Base-by-base conservation (phyloP, 1,140 invertebrate species). In the Lordiphosa mommai region DNA sequence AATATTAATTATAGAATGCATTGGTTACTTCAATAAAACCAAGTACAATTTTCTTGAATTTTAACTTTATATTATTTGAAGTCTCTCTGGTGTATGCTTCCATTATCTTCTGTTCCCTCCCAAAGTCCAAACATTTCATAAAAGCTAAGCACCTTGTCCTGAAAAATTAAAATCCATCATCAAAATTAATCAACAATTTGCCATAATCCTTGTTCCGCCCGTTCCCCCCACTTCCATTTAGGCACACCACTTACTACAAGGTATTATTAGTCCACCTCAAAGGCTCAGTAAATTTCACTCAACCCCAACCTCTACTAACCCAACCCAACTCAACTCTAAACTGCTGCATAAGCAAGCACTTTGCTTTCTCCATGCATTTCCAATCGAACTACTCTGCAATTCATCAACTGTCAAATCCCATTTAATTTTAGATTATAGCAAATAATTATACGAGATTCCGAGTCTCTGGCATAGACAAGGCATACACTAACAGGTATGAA, bases 341-440 rank as follows among this genome's bases (percentile, higher is more conserved):
- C 66, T 30, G 20, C 17, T 57, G 50, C 53, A 38, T 48, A 34
- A 38, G 32, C 10, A 47, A 52, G 44, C 61, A 44, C 52, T 56
- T 47, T n/a, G 46, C 20, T 14, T 38, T 59, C 53, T 40, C 64
- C 44, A 30, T 69, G 73, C 64, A 80, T 80, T 69, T 61, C 55
- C 59, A 69, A 79, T 72, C 64, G 73, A 79, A 73, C 69, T 79
- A 43, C 73, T 79, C 44, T 51, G 69, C 74, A 79, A 80, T 80
- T 80, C 74, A 80, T 80, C 74, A 80, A 80, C 70, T 79, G 73
- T 80, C 74, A 80, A 80, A 80, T 80, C 70, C 74, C 74, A 80
- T 80, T 80, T 70, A 80, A 71, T 59, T 82, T 74, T 61, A 70
- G 74, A 80, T 80, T 82, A 82, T 82, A 56, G 70, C 76, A 80